A percentile compares a stretch with the other conserved stretches of the same genome.
Evolutionary conservation across 2,888 invertebrate genomes (phyloP).

Genomic region (Shargacucullia verbasci): DNA sequence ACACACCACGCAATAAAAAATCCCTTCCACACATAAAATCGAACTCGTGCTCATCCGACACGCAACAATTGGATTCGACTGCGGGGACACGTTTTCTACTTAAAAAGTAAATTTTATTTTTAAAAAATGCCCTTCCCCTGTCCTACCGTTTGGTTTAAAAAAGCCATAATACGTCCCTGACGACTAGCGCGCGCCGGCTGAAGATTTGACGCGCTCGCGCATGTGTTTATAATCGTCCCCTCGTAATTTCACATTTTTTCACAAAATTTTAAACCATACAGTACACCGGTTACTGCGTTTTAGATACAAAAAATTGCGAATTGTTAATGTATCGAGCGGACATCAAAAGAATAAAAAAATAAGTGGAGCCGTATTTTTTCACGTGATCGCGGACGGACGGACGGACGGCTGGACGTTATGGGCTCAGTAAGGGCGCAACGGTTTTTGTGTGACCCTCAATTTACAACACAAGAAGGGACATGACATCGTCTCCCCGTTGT

Average conservation of each 20-base stretch:
- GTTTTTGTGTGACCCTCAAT: constrained; percentile 89
- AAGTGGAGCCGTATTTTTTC: constrained; percentile 77
- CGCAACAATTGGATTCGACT: constrained; percentile 88
- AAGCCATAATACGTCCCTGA: constrained; percentile 83
- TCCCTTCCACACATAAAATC: constrained; percentile 84
- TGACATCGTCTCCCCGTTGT: constrained; percentile 71
- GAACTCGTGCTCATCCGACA: constrained; percentile 88
- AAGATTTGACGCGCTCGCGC: constrained; percentile 89
- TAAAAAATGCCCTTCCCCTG: constrained; percentile 83
- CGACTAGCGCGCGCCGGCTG: constrained; percentile 85
- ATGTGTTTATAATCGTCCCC: constrained; percentile 88
- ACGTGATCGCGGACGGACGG: constrained; percentile 71
- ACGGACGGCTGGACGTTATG: constrained; percentile 86
- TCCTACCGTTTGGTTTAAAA: constrained; percentile 81
- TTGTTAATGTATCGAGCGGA: constrained; percentile 80
- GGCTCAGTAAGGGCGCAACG: constrained; percentile 82
- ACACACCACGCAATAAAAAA: constrained; percentile 86
- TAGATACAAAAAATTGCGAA: constrained; percentile 72
- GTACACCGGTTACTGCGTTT: constrained; percentile 80
- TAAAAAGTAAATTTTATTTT: constrained; percentile 87
- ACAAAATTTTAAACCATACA: constrained; percentile 78
- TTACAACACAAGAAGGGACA: constrained; percentile 86
- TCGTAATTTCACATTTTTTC: constrained; percentile 84
- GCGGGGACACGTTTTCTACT: constrained; percentile 84
- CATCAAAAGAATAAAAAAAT: constrained; percentile 78